Evolutionary conservation across 2,888 invertebrate genomes (phyloP).

Genomic region (Amitus sp.): DNA sequence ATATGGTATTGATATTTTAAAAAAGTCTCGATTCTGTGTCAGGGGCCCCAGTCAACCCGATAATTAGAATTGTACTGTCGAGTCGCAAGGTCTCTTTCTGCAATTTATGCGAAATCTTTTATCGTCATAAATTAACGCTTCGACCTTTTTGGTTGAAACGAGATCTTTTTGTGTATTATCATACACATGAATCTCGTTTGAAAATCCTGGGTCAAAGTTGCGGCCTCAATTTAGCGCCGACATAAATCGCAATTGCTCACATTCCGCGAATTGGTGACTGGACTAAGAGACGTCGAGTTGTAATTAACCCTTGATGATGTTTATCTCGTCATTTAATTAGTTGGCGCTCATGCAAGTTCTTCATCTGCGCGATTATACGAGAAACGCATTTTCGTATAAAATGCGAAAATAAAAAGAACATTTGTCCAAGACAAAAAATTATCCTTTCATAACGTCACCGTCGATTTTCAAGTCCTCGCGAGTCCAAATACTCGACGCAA

Average conservation of each 20-base stretch:
- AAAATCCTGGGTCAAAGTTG: too few relatives aligned
- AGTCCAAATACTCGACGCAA: too few relatives aligned
- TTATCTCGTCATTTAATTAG: conserved; percentile 15
- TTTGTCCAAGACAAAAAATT: neutral
- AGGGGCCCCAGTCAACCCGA: neutral
- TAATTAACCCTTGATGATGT: conserved; percentile 34
- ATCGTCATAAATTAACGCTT: too few relatives aligned
- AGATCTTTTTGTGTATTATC: too few relatives aligned
- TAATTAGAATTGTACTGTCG: neutral
- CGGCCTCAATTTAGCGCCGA: conserved; percentile 30
- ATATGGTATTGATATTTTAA: conserved; percentile 3
- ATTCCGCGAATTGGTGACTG: conserved; percentile 30
- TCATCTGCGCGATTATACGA: neutral
- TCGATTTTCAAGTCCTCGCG: too few relatives aligned
- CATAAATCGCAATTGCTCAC: conserved; percentile 32
- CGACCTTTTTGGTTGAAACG: too few relatives aligned
- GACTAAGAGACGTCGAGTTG: conserved; percentile 20
- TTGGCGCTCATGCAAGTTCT: neutral
- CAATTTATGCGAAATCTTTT: too few relatives aligned
- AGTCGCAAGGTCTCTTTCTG: neutral
- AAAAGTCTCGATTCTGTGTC: conserved; percentile 1
- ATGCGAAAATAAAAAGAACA: too few relatives aligned
- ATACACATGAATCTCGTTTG: too few relatives aligned
- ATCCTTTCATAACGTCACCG: too few relatives aligned
- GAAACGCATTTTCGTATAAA: neutral